Percentiles rank a stretch among this genome's conserved stretches.
These are phyloP conservation scores for Coptodon rendalli DNA, from an alignment of 2,113 vertebrate species.

Conservation along the genomic window DNA sequence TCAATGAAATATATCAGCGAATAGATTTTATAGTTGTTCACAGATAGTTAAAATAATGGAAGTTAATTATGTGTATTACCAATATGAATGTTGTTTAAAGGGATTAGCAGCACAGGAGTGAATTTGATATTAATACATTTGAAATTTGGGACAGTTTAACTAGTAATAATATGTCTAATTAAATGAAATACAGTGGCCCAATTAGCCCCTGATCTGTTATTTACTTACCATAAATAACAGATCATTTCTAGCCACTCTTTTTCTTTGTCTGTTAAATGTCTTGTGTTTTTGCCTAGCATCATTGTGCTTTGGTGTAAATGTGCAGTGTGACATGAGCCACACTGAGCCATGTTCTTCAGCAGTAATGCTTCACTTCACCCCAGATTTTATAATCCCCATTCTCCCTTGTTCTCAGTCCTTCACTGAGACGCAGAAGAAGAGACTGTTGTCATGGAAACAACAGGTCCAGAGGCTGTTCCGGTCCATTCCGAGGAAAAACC, in stretches of 20 bases:
- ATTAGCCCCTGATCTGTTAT: not conserved
- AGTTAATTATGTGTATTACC: not conserved
- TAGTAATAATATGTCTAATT: not conserved
- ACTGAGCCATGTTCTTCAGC: not conserved
- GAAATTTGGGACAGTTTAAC: not conserved
- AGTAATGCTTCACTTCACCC: not conserved
- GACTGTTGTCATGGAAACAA: constrained; percentile 99
- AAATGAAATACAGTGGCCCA: not conserved
- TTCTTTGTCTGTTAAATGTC: not conserved
- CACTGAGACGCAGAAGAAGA: constrained; percentile 97
- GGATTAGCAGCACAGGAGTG: not conserved
- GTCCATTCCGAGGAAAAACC: constrained; percentile 96
- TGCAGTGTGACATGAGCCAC: not conserved
- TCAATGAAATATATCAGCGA: not conserved
- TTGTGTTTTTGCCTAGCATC: not conserved
- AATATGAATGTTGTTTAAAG: not conserved
- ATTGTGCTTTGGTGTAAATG: not conserved
- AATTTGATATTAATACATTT: not conserved
- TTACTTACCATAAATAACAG: not conserved
- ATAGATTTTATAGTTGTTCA: not conserved
- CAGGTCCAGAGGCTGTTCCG: constrained; percentile 99
- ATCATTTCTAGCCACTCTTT: not conserved
- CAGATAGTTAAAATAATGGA: not conserved
- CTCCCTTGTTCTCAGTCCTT: constrained; percentile 80
- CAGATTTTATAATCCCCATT: not conserved